These are phyloP conservation scores for Catocala nupta DNA, from an alignment of 2,888 invertebrate genomes.

Conservation along the genomic window DNA sequence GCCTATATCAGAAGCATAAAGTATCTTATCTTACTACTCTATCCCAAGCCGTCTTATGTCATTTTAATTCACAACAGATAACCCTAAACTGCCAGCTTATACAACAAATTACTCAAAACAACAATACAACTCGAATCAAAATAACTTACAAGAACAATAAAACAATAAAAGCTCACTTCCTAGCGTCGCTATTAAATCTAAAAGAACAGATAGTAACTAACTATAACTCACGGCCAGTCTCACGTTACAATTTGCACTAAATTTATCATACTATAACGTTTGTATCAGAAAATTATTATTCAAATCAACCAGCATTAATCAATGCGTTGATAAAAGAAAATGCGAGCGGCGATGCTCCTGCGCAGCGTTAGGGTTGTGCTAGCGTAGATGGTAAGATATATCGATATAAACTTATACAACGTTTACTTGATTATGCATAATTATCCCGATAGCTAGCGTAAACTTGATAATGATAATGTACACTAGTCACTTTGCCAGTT, in stretches of 20 bases:
- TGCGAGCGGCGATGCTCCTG: conserved; percentile 78
- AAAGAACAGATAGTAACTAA: conserved; percentile 46
- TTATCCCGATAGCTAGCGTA: no score
- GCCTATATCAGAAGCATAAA: no score
- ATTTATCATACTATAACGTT: conserved; percentile 87
- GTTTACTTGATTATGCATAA: no score
- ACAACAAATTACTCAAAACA: not conserved
- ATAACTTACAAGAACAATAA: conserved; percentile 35
- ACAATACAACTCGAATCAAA: conserved; percentile 27
- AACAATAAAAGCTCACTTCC: conserved; percentile 46
- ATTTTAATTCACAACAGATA: not conserved
- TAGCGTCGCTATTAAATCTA: conserved; percentile 48
- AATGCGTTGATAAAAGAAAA: conserved; percentile 86
- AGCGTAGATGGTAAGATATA: conserved; percentile 23
- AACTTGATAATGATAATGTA: no score
- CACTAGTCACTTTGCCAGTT: no score
- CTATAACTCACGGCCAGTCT: conserved; percentile 59
- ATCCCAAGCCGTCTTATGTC: no score
- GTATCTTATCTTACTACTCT: no score
- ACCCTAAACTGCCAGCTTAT: not conserved
- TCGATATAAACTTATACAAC: not conserved
- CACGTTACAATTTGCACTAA: conserved; percentile 86
- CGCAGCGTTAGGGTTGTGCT: conserved; percentile 62
- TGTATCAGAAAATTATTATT: conserved; percentile 87
- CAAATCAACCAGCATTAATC: conserved; percentile 86